Base-by-base conservation (phyloP, 2,113 vertebrate genomes). In the Sinocyclocheilus anophthalmus region DNA sequence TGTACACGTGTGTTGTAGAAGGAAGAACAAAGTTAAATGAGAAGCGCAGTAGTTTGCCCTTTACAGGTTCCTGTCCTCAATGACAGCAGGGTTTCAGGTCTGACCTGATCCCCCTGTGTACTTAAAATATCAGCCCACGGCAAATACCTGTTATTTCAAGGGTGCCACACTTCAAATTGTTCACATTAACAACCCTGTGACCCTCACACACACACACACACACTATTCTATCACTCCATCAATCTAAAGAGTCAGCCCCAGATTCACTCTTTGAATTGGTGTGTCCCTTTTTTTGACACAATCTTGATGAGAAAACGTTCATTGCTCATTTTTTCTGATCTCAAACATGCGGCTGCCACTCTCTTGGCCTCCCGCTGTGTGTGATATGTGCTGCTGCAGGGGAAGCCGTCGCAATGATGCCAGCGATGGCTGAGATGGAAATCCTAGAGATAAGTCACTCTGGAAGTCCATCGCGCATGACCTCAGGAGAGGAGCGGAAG, bases 211-310 rank as follows among this genome's bases (percentile, higher is more conserved):
- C 11, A 42, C 42, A 87, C 37, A 37, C 37, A 37, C 37, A 37
- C 37, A 48, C 45, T 48, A 48, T 12, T 48, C 45, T 12, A 92
- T 84, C 89, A 48, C 61, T 92, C 91, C 90, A 92, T 94, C 91
- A 92, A 92, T 93, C 91, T 92, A 81, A 81, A 55, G 82, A 73
- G 61, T 81, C 55, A 53, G 87, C 20, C 42, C 61, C 22, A 9
- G 89, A 61, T 89, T 87, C 87, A 33, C 45, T 33, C 80, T 86
- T 69, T 20, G 2, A 59, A 45, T 39, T 73, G 59, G 45, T 81
- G 70, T 81, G 80, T 86, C 26, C 30, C 84, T 85, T 91, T n/a
- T n/a, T n/a, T n/a, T 91, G 88, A 88, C 89, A 79, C 79, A 55
- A 24, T 70, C 48, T 24, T 73, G 87, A 81, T 53, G 70, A 83